phyloP scores from a whole-genome alignment of 2,888 invertebrate genomes.

The Protonemura montana region DNA sequence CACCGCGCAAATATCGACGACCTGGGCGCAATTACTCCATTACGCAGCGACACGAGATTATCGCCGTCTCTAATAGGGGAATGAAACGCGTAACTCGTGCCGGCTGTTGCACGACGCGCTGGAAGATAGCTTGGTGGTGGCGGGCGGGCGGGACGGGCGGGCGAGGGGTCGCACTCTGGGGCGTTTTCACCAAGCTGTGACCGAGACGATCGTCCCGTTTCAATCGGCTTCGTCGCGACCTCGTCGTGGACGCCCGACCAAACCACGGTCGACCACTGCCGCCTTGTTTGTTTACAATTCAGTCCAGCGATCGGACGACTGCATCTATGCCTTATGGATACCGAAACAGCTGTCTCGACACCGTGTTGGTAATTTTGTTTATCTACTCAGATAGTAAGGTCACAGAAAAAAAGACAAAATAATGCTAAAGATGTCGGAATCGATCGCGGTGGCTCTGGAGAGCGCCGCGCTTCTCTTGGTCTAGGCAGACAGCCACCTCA shows the following conservation, averaged over 20 bases:
- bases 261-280: background rate
- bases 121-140: background rate
- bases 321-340: background rate
- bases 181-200: background rate
- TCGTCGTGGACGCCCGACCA: background rate
- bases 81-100: background rate
- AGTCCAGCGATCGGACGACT: background rate
- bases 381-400: too few relatives aligned
- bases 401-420: too few relatives aligned
- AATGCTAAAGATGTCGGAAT: background rate
- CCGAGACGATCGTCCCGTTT: background rate
- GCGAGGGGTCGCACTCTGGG: background rate
- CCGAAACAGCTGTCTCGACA: background rate
- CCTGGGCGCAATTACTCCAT: too few relatives aligned
- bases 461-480: too few relatives aligned
- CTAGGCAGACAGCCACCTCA: too few relatives aligned
- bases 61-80: background rate
- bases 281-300: background rate
- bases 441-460: background rate
- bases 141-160: background rate
- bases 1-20: too few relatives aligned
- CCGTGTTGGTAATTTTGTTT: background rate
- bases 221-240: constrained; percentile 9
- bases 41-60: background rate
- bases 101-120: too few relatives aligned